Base-by-base conservation (phyloP, 1,140 invertebrate species). In the Antheraea mylitta region DNA sequence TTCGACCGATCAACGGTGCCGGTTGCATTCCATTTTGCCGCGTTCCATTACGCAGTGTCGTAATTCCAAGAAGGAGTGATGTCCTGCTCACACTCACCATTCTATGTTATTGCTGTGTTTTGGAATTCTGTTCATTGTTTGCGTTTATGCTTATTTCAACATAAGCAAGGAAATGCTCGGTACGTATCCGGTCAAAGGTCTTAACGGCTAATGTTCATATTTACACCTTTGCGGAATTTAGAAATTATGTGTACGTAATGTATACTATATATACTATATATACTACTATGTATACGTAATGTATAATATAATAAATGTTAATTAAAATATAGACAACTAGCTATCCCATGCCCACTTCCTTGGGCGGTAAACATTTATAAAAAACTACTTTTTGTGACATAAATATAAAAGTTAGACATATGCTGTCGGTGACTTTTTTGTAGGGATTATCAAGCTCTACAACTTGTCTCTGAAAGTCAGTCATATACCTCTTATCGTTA, bases 61-160 rank as follows among this genome's bases (percentile, higher is more conserved):
- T 77, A 78, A 73, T 90, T 90, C 88, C 76, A 79, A 89, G 88
- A 90, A 90, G 85, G 76, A 85, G 64, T 76, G 84, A 86, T 78
- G 83, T 89, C 86, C 83, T 76, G 75, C 87, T 89, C 87, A 80
- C 86, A 88, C 86, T 82, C 77, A 84, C 75, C 80, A 84, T 75
- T 79, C 75, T 75, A 81, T 72, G 82, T 86, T 87, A 85, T 85
- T 89, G 82, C 84, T 78, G 78, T 87, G 86, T 89, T 89, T 88
- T 81, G 87, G 81, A 89, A 90, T 89, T 85, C 81, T 86, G 81
- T 79, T 87, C 86, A 89, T 90, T 89, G 87, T 90, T 88, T 87
- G 82, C 80, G 79, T 74, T 80, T 78, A 83, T 78, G 78, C 79
- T 87, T 80, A 86, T 87, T 89, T 87, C 81, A 87, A 88, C 86